Conservation (phyloP, 2,888 invertebrate genomes). For the Aporophyla lueneburgensis region DNA sequence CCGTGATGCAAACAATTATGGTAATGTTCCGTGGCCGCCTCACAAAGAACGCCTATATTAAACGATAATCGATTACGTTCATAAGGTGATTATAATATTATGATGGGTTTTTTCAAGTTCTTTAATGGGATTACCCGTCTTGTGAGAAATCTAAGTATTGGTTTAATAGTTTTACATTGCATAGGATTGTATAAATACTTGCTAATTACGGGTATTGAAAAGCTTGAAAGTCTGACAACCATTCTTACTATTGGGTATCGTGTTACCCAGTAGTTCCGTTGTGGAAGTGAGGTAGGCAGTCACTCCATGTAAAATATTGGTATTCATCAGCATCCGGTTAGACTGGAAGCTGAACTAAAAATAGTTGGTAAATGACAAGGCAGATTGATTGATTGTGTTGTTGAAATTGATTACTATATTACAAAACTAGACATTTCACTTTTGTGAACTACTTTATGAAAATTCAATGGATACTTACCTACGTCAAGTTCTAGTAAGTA, state of each 20-base stretch:
- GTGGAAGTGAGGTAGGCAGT: not conserved
- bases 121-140: not conserved
- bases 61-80: not conserved
- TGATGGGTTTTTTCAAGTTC: slow-evolving; percentile 23
- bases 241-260: not conserved
- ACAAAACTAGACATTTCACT: slow-evolving; percentile 14
- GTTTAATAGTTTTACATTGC: not conserved
- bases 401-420: not conserved
- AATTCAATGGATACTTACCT: not conserved
- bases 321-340: not conserved
- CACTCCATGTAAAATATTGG: not conserved
- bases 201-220: not conserved
- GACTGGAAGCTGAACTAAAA: not conserved
- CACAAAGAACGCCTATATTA: not conserved
- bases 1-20: not conserved
- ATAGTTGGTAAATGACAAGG: not conserved
- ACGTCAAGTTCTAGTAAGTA: not conserved
- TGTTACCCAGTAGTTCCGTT: not conserved
- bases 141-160: not conserved
- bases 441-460: slow-evolving; percentile 12
- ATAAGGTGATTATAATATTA: not conserved
- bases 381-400: not conserved
- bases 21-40: not conserved
- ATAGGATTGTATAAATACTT: not conserved
- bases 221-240: not conserved